Evolutionary conservation across 1,140 invertebrate species (phyloP).

Genomic region (Caenorhabditis latens): DNA sequence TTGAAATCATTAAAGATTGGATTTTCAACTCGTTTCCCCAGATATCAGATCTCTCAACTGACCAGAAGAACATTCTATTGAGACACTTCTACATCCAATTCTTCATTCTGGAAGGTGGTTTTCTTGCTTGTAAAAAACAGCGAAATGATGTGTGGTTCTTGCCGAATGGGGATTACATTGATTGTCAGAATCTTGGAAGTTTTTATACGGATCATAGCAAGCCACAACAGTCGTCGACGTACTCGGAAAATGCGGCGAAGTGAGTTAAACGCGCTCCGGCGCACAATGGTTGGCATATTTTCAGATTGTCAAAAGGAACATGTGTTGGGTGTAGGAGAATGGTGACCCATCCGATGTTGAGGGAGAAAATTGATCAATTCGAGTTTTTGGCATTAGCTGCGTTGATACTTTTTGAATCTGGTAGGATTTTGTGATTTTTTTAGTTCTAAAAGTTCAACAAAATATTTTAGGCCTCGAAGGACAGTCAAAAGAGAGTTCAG

Average conservation of each 20-base stretch:
- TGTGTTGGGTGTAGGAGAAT: conserved; percentile 5
- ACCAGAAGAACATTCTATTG: not conserved
- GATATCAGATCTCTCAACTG: not conserved
- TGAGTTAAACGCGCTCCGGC: not conserved
- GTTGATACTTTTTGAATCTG: not conserved
- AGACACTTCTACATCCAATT: conserved; percentile 19
- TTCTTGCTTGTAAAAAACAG: not conserved
- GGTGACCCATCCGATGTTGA: not conserved
- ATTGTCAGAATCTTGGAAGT: not conserved
- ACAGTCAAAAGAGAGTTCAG: not conserved
- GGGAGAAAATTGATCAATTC: conserved; percentile 3
- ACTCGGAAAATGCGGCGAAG: not conserved
- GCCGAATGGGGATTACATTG: conserved; percentile 20
- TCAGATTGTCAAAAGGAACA: conserved; percentile 3
- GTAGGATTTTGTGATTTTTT: no score
- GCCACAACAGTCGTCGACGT: not conserved
- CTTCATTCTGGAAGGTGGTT: conserved; percentile 20
- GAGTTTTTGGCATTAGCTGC: not conserved
- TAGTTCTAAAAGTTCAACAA: no score
- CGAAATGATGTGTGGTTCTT: conserved; percentile 33
- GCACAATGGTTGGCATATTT: no score
- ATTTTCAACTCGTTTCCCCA: conserved; percentile 17
- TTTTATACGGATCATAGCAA: not conserved
- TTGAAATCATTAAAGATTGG: not conserved
- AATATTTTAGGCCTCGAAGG: conserved; percentile 6